A percentile compares a stretch with the other conserved stretches of the same genome.
Conservation (phyloP, 2,888 invertebrate genomes). For the Cheiracanthium punctorium region DNA sequence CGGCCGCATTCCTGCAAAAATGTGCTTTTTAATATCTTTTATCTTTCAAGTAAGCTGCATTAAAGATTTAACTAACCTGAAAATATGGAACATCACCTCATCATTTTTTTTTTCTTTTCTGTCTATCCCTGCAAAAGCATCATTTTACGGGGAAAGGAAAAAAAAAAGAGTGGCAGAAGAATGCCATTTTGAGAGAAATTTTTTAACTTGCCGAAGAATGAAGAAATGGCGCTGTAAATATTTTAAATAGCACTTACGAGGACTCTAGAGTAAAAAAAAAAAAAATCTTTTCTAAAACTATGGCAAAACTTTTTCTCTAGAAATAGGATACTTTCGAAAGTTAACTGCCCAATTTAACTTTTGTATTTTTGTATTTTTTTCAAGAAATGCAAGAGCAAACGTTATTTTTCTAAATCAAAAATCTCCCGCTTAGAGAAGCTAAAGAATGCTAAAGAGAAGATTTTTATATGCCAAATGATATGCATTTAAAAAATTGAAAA, state of each 20-base stretch:
- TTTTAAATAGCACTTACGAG: neutral
- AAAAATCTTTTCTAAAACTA: neutral
- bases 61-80: too few relatives aligned
- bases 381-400: neutral
- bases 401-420: neutral
- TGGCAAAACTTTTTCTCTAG: neutral
- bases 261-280: neutral
- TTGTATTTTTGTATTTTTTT: neutral
- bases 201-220: neutral
- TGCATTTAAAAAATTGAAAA: too few relatives aligned
- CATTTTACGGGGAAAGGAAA: too few relatives aligned
- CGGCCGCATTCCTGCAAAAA: too few relatives aligned
- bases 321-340: neutral
- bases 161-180: too few relatives aligned
- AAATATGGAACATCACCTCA: too few relatives aligned
- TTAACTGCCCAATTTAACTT: neutral
- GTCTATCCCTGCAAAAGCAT: too few relatives aligned
- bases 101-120: too few relatives aligned
- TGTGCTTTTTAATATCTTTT: too few relatives aligned
- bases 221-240: neutral
- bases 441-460: neutral
- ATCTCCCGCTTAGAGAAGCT: neutral
- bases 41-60: too few relatives aligned
- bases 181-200: neutral
- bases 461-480: neutral